Evolutionary conservation across 1,140 invertebrate species (phyloP).

Genomic region (Drosophila nikananu): DNA sequence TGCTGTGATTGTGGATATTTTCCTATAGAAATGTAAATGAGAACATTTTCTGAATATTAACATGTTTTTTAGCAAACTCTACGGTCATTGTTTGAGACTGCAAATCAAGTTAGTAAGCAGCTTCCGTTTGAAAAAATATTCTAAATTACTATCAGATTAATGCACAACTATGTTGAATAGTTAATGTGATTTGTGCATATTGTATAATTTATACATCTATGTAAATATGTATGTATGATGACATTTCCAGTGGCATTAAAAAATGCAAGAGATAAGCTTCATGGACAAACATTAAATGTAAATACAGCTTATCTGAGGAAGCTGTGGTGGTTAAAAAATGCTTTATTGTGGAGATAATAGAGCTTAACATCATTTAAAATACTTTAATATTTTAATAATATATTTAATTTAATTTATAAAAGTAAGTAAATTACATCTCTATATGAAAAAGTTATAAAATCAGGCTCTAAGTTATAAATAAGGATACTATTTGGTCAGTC

Average conservation of each 20-base stretch:
- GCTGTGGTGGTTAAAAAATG: background rate
- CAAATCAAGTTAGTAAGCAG: slow-evolving; percentile 5
- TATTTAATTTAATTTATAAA: too few species aligned
- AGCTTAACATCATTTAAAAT: too few species aligned
- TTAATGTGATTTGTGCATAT: background rate
- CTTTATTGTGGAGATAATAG: background rate
- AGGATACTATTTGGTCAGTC: background rate
- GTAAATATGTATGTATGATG: background rate
- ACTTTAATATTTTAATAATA: background rate
- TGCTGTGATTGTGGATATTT: slow-evolving; percentile 40
- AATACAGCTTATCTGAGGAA: background rate
- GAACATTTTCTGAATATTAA: slow-evolving; percentile 20
- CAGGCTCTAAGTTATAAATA: background rate
- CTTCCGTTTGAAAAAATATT: slow-evolving; percentile 14
- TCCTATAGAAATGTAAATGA: slow-evolving; percentile 35
- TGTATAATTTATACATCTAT: background rate
- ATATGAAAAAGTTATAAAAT: too few species aligned
- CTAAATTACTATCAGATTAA: slow-evolving; percentile 8
- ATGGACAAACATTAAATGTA: background rate
- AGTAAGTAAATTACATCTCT: too few species aligned
- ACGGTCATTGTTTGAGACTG: slow-evolving; percentile 12
- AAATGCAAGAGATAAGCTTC: slow-evolving; percentile 11
- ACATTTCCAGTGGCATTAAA: background rate
- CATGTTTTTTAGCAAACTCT: background rate
- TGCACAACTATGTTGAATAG: slow-evolving; percentile 6